Evolutionary conservation across 2,888 invertebrate species (phyloP).

Genomic region (Drosophila antonietae): DNA sequence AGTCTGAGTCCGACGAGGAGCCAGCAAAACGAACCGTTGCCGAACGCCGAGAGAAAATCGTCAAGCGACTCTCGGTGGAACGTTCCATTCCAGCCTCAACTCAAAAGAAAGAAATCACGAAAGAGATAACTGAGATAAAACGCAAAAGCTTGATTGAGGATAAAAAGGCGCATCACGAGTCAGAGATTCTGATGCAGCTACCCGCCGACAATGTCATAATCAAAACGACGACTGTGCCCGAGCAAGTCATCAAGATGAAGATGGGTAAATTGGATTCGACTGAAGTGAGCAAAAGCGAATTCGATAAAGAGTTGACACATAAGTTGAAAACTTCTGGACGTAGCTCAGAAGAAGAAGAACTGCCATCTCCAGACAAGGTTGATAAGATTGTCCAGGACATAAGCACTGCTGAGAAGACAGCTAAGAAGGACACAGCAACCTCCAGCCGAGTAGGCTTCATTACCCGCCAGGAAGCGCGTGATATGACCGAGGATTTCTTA

Average conservation of each 20-base stretch:
- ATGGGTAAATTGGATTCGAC: conserved; percentile 83
- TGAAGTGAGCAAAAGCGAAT: conserved; percentile 83
- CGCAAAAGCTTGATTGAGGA: conserved; percentile 87
- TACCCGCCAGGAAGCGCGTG: conserved; percentile 75
- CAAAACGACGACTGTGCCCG: conserved; percentile 82
- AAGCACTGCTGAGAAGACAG: conserved; percentile 61
- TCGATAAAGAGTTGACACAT: conserved; percentile 84
- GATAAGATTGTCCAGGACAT: conserved; percentile 72
- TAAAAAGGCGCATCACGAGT: conserved; percentile 84
- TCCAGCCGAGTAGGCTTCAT: conserved; percentile 60
- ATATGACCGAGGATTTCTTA: conserved; percentile 81
- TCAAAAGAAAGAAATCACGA: conserved; percentile 90
- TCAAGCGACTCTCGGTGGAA: conserved; percentile 89
- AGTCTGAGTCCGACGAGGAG: conserved; percentile 88
- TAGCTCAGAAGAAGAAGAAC: conserved; percentile 76
- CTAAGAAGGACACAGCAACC: conserved; percentile 54
- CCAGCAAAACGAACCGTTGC: conserved; percentile 89
- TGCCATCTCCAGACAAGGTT: conserved; percentile 63
- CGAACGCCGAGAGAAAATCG: conserved; percentile 91
- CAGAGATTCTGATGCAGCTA: conserved; percentile 84
- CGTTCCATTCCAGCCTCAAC: conserved; percentile 89
- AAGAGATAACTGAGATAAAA: conserved; percentile 90
- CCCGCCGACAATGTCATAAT: conserved; percentile 84
- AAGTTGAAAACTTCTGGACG: conserved; percentile 83
- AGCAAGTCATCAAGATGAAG: conserved; percentile 84